Evolutionary conservation across 2,888 invertebrate genomes (phyloP), one percentile per base, ranked within the genome.

Genomic region (Trilocha varians): DNA sequence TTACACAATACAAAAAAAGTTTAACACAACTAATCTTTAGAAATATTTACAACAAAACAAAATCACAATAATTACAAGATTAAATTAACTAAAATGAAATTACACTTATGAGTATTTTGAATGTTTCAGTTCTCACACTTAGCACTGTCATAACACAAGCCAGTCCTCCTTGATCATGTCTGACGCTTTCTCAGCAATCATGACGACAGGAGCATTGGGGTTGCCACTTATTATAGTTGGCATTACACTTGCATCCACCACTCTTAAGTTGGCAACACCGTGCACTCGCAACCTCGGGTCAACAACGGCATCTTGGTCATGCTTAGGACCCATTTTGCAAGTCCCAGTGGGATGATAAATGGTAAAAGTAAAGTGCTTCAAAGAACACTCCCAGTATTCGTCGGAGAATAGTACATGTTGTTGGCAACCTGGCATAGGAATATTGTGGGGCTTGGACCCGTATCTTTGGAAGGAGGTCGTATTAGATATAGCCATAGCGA

Each of bases 151-250:
- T 82, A 76, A 85, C 55, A 76, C 78, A 40, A 88, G 88, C 94
- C 94, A 95, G 72, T 95, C 94, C 67, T 94, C 91, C 67, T 95
- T 95, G 48, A 96, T 93, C 89, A 96, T 90, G 65, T 96, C 96
- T 5, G 95, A 91, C 0, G 91, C 95, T 68, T 96, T 96, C 62
- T 96, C 96, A 0, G 92, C 96, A 40, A 96, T 95, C 94, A 96
- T 96, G 36, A 96, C 94, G 1, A 91, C 90, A 0, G 95, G 95
- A 1, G 95, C 96, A 68, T 96, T 96, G 0, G 96, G 95, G 77
- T 96, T 96, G 0, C 96, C 96, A 65, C 94, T 95, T 11, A 95
- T 90, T 46, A 96, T 95, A 1, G 88, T 91, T 0, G 96, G 96
- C 95, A 96, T 96, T 40, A 96, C 91, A 49, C 94, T 94, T 0